Conservation (phyloP, 1,140 invertebrate genomes). For the Thaumetopoea pityocampa region DNA sequence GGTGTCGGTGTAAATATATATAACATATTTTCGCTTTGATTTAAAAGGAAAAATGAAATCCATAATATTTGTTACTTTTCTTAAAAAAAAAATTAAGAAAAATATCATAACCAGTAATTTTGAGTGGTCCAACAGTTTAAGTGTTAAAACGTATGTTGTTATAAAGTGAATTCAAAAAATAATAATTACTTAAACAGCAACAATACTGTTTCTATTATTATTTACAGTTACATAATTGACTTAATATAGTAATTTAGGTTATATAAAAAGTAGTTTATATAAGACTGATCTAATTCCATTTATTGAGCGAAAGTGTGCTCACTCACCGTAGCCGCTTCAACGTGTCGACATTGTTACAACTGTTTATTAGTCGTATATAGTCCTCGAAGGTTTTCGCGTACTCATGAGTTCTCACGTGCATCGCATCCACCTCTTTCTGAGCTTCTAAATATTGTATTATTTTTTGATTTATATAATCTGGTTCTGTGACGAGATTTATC, state of each 20-base stretch:
- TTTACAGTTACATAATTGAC: too few species aligned
- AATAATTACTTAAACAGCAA: too few species aligned
- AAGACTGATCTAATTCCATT: neutral
- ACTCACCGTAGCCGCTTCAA: constrained; percentile 86
- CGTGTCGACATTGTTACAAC: constrained; percentile 87
- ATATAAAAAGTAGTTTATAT: constrained; percentile 1
- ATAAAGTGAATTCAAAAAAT: too few species aligned
- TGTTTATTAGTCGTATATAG: constrained; percentile 90
- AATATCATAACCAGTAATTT: too few species aligned
- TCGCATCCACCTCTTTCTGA: constrained; percentile 85
- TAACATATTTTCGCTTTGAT: too few species aligned
- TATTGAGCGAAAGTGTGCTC: constrained; percentile 17
- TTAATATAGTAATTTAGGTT: constrained; percentile 3
- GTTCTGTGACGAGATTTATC: constrained; percentile 90
- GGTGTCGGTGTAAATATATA: too few species aligned
- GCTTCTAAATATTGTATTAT: constrained; percentile 89
- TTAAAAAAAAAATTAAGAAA: too few species aligned
- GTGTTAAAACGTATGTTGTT: too few species aligned
- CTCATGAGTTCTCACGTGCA: constrained; percentile 88
- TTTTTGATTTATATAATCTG: constrained; percentile 94
- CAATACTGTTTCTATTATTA: too few species aligned
- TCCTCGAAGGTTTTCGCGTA: constrained; percentile 94
- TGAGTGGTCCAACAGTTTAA: too few species aligned
- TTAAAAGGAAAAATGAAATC: too few species aligned
- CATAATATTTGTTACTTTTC: too few species aligned